Conservation (phyloP, 2,797 vertebrate species). For the Periophthalmus magnuspinnatus region DNA sequence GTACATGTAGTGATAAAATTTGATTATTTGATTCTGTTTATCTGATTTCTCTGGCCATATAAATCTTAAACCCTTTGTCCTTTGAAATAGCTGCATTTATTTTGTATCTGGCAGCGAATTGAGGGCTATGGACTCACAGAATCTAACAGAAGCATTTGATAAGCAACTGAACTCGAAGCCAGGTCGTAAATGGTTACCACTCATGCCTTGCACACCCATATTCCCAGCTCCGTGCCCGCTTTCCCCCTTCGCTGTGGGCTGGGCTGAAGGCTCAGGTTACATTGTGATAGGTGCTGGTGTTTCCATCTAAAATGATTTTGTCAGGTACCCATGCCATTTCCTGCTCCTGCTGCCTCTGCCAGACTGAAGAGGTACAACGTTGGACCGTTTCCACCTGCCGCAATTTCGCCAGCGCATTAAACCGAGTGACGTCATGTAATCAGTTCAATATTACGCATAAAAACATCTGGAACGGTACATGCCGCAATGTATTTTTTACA, state of each 20-base stretch:
- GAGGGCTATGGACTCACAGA: not conserved
- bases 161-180: not conserved
- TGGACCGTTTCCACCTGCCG: not conserved
- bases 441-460: not conserved
- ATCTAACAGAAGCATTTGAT: not conserved
- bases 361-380: not conserved
- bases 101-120: too few species aligned
- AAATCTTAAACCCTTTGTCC: too few species aligned
- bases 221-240: constrained; percentile 6
- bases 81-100: too few species aligned
- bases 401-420: not conserved
- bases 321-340: constrained; percentile 2
- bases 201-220: too few species aligned
- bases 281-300: constrained; percentile 3
- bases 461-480: not conserved
- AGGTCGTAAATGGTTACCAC: not conserved
- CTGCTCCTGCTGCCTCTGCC: constrained; percentile 3
- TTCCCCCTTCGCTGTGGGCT: not conserved
- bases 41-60: too few species aligned
- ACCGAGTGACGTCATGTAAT: constrained; percentile 1
- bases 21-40: too few species aligned
- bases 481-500: not conserved
- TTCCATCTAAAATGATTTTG: constrained; percentile 8
- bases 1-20: too few species aligned
- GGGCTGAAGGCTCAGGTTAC: not conserved